These are phyloP conservation scores for Rhopalosiphum nymphaeae DNA, from an alignment of 2,888 invertebrate genomes.

Conservation along the genomic window DNA sequence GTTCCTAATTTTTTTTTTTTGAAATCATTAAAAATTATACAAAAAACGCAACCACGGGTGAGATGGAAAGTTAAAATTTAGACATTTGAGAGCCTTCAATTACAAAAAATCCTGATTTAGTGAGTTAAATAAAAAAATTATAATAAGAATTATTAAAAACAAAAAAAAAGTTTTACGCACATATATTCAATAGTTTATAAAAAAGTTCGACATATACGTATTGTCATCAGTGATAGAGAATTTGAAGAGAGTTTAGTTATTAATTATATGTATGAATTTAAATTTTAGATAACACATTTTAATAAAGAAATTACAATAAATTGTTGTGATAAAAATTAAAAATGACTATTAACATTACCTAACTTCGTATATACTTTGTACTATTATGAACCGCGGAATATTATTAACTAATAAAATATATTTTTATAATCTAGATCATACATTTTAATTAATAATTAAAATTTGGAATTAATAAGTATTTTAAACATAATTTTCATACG, in stretches of 20 bases:
- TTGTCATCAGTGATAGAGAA: background rate
- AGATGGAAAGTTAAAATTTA: conserved; percentile 31
- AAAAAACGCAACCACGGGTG: background rate
- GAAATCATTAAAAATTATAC: background rate
- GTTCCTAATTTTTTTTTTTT: background rate
- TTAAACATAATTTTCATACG: background rate
- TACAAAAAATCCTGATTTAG: conserved; percentile 12
- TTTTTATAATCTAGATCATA: conserved; percentile 9
- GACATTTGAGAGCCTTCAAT: background rate
- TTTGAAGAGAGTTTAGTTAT: background rate
- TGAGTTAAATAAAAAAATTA: background rate
- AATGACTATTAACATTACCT: background rate
- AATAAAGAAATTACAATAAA: conserved; percentile 23
- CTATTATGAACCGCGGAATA: background rate
- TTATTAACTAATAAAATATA: background rate
- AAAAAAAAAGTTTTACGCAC: background rate
- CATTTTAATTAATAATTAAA: background rate
- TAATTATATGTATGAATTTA: background rate
- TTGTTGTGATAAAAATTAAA: background rate
- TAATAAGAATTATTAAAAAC: background rate
- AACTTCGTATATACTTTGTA: background rate
- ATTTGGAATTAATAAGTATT: no score
- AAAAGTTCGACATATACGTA: background rate
- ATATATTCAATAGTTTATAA: background rate
- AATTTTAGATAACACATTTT: conserved; percentile 36